Evolutionary conservation across 2,888 invertebrate genomes (phyloP), one percentile per base, ranked within the genome.

Genomic region (Apotomis turbidana): DNA sequence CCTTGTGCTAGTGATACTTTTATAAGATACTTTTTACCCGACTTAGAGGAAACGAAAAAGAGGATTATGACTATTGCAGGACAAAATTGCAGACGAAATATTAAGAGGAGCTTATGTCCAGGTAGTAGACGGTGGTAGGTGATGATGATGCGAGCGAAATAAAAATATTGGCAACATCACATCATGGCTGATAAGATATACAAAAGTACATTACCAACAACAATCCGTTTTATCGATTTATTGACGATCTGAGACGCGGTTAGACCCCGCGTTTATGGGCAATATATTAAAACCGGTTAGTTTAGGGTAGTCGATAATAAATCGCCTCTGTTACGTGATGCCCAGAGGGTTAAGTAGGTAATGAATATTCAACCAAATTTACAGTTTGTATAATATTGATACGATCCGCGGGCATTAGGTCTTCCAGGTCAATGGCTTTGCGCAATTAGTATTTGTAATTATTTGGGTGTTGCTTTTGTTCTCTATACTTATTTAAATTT

Each of bases 241-340:
- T 52, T 68, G 67, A 68, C 27, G 67, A 71, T 71, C 57, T 57
- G 38, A 38, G 46, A 51, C 57, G 61, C 58, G 36, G 57, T 70
- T 58, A n/a, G 57, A 62, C 49, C 71, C 55, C 60, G 44, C n/a
- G 52, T 68, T 71, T 62, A 71, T 68, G 52, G 61, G 57, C 67
- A 67, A 71, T 71, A 71, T 71, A 71, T 71, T 68, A 68, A 70
- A 68, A 61, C 71, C 67, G 44, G 54, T 51, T 62, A 68, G 71
- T 71, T 71, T 67, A 57, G 71, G 67, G 71, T 68, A 61, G 51
- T 67, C 51, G 51, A 57, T 62, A 68, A 67, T 67, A 64, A 64
- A 54, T 62, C 54, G 64, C 8, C 44, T 13, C 15, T 46, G 64
- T 64, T 66, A 70, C 64, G 59, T 60, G 70, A 70, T 70, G 71